A percentile compares a stretch with the other conserved stretches of the same genome.
phyloP scores from a whole-genome alignment of 37 sponge, comb jelly and placozoan species.

The Ephydatia muelleri region DNA sequence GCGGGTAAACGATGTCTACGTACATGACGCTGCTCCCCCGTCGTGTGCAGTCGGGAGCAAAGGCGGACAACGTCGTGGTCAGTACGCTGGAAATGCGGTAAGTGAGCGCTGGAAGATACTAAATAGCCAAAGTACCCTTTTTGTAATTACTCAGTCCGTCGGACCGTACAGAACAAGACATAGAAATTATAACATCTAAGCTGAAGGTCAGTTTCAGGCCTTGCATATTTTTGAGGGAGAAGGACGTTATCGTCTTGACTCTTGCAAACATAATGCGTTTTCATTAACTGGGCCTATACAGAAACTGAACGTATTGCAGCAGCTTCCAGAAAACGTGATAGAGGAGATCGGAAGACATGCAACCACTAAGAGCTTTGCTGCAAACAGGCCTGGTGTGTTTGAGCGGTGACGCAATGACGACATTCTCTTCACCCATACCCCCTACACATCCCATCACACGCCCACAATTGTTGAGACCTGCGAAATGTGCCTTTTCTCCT shows the following conservation, averaged over 20 bases:
- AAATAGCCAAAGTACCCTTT: too few species aligned
- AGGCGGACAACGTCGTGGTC: too few species aligned
- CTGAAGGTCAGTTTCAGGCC: not conserved
- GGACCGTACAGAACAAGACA: not conserved
- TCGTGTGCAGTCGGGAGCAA: too few species aligned
- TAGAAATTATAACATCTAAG: slow-evolving; percentile 2
- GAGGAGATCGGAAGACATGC: not conserved
- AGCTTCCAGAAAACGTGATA: not conserved
- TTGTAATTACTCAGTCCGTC: not conserved
- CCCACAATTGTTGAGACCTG: too few species aligned
- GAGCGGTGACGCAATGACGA: not conserved
- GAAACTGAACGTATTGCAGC: slow-evolving; percentile 6
- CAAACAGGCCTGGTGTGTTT: not conserved
- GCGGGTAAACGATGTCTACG: too few species aligned
- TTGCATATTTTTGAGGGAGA: not conserved
- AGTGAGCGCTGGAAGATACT: too few species aligned
- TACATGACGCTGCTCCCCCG: too few species aligned
- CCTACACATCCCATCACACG: not conserved
- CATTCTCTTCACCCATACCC: not conserved
- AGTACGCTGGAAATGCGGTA: too few species aligned
- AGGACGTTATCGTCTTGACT: not conserved
- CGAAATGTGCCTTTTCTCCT: too few species aligned
- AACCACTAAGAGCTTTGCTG: not conserved
- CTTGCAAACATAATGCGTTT: not conserved
- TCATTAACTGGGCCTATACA: not conserved